Base-by-base conservation (phyloP, 2,113 vertebrate genomes). In the Mastomys natalensis region DNA sequence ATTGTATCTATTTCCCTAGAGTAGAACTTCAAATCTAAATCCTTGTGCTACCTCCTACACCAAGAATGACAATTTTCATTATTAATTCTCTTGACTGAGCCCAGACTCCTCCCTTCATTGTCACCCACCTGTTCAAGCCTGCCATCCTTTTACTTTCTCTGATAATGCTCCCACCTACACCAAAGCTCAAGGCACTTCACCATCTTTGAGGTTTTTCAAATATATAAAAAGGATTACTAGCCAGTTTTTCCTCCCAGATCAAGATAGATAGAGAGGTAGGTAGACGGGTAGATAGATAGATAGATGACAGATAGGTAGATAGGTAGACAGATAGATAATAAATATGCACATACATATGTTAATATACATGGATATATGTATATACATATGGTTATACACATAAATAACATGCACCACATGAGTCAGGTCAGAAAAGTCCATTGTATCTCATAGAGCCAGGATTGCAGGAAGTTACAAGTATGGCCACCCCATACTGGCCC, bases 11-110 rank as follows among this genome's bases (percentile, higher is more conserved):
- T n/a, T 62, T 88, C 76, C 34, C 55, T 74, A 21, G 85, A 93
- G 72, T 73, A 97, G 77, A 92, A 91, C 95, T 94, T 94, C 43
- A 95, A 77, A 55, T 80, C 22, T 43, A 62, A 37, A 26, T 97
- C 89, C 58, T 89, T 55, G 24, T 0, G 60, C 37, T 72, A 90
- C 8, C 34, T 94, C 78, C 93, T 86, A 2, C 19, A 73, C 51
- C 88, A 66, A 72, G 58, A 70, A 82, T n/a, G 80, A 62, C 24
- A 93, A 88, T 95, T 70, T 53, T 24, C 43, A 62, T 15, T 53
- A 12, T 74, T 45, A 37, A 76, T 10, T 55, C 19, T 12, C 93
- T 72, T 76, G 40, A 84, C 6, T 77, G 89, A 96, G 55, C 89
- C 37, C 45, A 87, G 37, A 96, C 88, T 62, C 34, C 10, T 34